phyloP scores from a whole-genome alignment of 2,113 vertebrate genomes.

The Rhea americana region DNA sequence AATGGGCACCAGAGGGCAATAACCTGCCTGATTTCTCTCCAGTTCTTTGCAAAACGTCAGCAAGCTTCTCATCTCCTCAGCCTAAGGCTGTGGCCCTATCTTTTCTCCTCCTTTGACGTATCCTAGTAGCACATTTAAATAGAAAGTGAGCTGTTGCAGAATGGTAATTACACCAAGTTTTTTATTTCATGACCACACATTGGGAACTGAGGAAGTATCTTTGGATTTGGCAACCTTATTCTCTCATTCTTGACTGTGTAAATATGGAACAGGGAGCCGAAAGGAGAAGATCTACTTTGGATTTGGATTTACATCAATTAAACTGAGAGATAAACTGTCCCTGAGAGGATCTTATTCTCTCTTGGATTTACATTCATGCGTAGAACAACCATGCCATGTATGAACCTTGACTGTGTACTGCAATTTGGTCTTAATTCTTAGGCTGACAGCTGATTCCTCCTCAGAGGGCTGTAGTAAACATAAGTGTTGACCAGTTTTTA shows the following conservation, averaged over 20 bases:
- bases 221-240: not conserved
- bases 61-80: not conserved
- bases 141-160: not conserved
- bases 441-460: not conserved
- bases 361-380: rapidly evolving
- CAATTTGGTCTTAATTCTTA: not conserved
- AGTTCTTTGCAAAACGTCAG: not conserved
- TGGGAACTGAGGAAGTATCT: not conserved
- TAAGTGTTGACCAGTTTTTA: not conserved
- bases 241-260: not conserved
- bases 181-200: not conserved
- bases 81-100: not conserved
- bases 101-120: not conserved
- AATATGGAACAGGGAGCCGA: not conserved
- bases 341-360: not conserved
- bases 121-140: not conserved
- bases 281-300: not conserved
- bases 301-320: not conserved
- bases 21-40: not conserved
- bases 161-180: not conserved
- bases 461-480: not conserved
- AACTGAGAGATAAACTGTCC: not conserved
- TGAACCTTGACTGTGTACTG: not conserved
- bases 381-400: not conserved
- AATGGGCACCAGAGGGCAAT: not conserved